phyloP scores from a whole-genome alignment of 2,113 vertebrate species.

The Monopterus albus region DNA sequence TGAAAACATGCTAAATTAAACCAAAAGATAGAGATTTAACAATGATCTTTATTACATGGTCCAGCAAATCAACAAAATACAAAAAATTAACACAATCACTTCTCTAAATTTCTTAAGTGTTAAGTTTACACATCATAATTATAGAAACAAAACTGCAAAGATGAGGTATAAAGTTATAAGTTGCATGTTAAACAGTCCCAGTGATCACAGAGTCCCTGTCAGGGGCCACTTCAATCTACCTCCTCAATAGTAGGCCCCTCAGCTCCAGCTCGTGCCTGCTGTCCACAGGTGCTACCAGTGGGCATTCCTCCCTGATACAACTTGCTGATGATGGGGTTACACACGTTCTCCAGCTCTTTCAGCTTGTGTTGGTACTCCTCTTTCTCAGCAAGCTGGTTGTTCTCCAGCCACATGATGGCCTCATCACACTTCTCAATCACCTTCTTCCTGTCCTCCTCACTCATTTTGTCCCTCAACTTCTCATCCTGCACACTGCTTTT shows the following conservation, averaged over 20 bases:
- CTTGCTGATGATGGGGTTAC: conserved; percentile 50
- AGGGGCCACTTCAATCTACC: conserved; percentile 42
- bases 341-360: conserved; percentile 65
- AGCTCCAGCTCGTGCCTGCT: conserved; percentile 19
- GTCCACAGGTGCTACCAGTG: conserved; percentile 17
- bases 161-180: not conserved
- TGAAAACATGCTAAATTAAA: no score
- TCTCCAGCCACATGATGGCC: conserved; percentile 58
- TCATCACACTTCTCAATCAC: conserved; percentile 53
- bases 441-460: conserved; percentile 51
- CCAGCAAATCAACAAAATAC: conserved; percentile 1
- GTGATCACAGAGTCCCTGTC: not conserved
- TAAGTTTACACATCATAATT: no score
- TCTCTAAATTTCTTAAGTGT: no score
- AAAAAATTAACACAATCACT: accelerated
- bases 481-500: conserved; percentile 61
- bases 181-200: not conserved
- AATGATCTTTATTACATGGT: conserved; percentile 8
- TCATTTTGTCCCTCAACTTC: conserved; percentile 47
- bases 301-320: conserved; percentile 58
- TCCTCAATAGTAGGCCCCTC: conserved; percentile 65
- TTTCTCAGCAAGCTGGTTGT: conserved; percentile 66
- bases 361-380: conserved; percentile 63
- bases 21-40: not conserved
- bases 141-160: no score